Evolutionary conservation across 2,888 invertebrate genomes (phyloP).

Genomic region (Acanthosepion esculentum): DNA sequence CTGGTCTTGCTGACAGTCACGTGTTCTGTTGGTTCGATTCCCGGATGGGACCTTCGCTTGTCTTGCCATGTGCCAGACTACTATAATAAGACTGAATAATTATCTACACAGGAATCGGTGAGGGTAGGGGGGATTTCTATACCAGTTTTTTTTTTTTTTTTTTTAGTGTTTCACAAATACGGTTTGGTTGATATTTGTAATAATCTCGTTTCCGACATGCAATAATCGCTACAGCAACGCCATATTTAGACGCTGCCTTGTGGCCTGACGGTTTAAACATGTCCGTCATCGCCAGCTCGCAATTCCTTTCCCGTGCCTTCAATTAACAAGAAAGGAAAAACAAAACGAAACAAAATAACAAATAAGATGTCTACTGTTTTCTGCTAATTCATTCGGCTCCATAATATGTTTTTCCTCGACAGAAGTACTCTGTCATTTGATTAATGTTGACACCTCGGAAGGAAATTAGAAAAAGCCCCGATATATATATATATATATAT

Average conservation of each 20-base stretch:
- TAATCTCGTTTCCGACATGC: background rate
- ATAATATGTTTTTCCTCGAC: constrained; percentile 33
- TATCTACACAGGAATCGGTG: no score
- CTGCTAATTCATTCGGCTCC: background rate
- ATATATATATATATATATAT: background rate
- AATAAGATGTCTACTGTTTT: background rate
- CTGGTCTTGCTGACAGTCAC: no score
- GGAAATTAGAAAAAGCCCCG: background rate
- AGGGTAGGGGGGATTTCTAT: no score
- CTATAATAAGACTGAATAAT: no score
- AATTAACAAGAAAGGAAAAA: background rate
- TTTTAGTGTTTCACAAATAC: no score
- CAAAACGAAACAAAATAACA: background rate
- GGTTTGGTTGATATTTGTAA: background rate
- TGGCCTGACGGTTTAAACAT: background rate
- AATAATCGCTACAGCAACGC: background rate
- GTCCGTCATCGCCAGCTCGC: background rate
- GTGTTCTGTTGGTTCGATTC: no score
- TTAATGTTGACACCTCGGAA: background rate
- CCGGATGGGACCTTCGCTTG: no score
- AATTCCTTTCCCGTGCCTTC: background rate
- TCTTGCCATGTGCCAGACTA: no score
- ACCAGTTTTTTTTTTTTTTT: no score
- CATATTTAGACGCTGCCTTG: background rate
- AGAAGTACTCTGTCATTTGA: background rate